phyloP scores from a whole-genome alignment of 92 coral and sea anemone species.

The Porites evermanni region DNA sequence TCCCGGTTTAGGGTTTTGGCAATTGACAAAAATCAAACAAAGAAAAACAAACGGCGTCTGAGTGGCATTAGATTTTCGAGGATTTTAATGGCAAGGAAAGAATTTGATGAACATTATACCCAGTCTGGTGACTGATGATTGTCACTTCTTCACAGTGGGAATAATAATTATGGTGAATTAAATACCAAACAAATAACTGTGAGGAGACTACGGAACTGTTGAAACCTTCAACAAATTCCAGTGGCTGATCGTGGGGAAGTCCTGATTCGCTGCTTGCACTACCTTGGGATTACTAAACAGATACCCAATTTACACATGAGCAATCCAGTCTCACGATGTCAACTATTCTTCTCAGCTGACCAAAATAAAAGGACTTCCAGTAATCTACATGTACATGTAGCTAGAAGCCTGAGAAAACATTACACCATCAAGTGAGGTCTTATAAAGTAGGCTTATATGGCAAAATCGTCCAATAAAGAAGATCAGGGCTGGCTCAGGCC shows the following conservation, averaged over 20 bases:
- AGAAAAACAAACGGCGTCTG: constrained; percentile 75
- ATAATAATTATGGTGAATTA: background rate
- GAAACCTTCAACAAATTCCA: background rate
- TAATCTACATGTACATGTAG: no score
- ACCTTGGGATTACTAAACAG: no score
- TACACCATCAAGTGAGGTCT: no score
- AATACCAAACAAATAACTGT: background rate
- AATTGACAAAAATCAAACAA: constrained; percentile 58
- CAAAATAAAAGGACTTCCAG: no score
- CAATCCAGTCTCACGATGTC: no score
- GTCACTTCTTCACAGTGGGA: background rate
- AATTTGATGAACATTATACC: constrained; percentile 58
- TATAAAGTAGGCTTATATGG: no score
- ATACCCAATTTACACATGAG: no score
- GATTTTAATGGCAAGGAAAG: constrained; percentile 34
- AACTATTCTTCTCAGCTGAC: no score
- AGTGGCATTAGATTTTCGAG: constrained; percentile 54
- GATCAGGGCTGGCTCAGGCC: no score
- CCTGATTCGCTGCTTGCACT: no score
- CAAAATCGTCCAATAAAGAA: no score
- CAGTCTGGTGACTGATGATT: constrained; percentile 1
- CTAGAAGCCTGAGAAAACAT: no score
- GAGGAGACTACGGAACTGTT: background rate
- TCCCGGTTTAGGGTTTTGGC: constrained; percentile 61
- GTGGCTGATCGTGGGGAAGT: background rate